phyloP scores from a whole-genome alignment of 2,113 vertebrate species.

The Pseudopipra pipra region DNA sequence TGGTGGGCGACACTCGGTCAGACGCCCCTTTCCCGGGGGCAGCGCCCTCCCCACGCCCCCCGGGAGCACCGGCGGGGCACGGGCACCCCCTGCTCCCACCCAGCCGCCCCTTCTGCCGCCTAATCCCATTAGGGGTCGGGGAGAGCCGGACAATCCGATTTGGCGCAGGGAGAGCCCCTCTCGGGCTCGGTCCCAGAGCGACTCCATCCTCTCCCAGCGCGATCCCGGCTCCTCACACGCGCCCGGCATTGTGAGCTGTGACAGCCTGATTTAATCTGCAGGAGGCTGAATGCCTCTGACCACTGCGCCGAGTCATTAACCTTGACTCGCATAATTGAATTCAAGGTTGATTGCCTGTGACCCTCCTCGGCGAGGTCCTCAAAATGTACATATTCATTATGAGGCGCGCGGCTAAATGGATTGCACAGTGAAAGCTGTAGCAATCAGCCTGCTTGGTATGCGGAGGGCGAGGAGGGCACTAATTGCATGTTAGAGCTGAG shows the following conservation, averaged over 20 bases:
- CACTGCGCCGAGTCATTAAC: slow-evolving; percentile 98
- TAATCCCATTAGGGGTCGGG: background rate
- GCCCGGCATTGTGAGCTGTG: background rate
- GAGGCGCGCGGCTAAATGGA: slow-evolving; percentile 88
- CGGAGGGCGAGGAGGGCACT: slow-evolving; percentile 91
- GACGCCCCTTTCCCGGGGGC: fast-evolving
- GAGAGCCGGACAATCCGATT: background rate
- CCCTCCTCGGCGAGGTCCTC: slow-evolving; percentile 89
- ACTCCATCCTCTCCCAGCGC: background rate
- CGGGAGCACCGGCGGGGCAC: fast-evolving
- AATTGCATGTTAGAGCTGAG: slow-evolving; percentile 98
- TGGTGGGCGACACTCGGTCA: fast-evolving
- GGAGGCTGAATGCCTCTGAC: slow-evolving; percentile 91
- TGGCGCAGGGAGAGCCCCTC: background rate
- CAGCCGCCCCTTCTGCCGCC: background rate
- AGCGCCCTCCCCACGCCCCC: fast-evolving
- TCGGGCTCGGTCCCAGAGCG: background rate
- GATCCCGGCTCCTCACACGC: background rate
- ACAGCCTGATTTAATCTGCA: slow-evolving; percentile 93
- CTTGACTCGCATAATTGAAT: slow-evolving; percentile 99
- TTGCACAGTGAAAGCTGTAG: slow-evolving; percentile 95
- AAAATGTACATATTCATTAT: slow-evolving; percentile 99
- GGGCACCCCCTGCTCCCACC: background rate
- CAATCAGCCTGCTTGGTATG: slow-evolving; percentile 88
- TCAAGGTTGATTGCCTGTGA: slow-evolving; percentile 99